Base-by-base conservation (phyloP, 2,113 vertebrate genomes). In the Sporophila hypoxantha region DNA sequence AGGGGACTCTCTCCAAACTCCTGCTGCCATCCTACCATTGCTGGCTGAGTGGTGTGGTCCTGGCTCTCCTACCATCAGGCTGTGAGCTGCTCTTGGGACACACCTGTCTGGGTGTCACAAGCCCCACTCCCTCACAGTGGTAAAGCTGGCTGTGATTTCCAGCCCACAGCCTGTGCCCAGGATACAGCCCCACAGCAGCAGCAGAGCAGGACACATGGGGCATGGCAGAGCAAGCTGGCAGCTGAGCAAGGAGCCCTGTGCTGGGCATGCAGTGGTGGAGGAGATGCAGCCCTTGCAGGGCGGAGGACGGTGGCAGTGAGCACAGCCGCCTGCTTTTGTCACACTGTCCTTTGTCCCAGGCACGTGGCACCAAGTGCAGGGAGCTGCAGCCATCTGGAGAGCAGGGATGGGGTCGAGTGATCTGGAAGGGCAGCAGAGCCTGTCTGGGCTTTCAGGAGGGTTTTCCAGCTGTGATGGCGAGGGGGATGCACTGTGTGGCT, bases 341-440 rank as follows among this genome's bases (percentile, higher is more conserved):
- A 82, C 60, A 7, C 61, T 82, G 57, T 39, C 82, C 85, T 94
- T 95, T 94, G 88, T 92, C 91, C 82, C 44, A 62, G 90, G 82
- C 90, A 89, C 61, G 39, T 82, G 89, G 93, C 19, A 16, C 89
- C 76, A 8, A 62, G 83, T 2, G 1, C 36, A 5, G 73, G 56
- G 87, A 86, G 79, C 39, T 0, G 5, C 78, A 55, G 93, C 73
- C 19, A 3, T 70, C 76, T 3, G 3, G 90, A 82, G 47, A 85
- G 69, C 65, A 6, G 76, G 9, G 67, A 68, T 3, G 5, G 76
- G 37, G 36, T n/a, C 0, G 18, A 29, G 52, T 39, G 55, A 75
- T 79, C 47, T 2, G 8, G 61, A 59, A 47, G 23, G 21, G 66
- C 15, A 1, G 44, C 81, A 53, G 42, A 87, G 61, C n/a, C 57